Base-by-base conservation (phyloP, 2,888 invertebrate genomes). In the Ethmia dodecea region DNA sequence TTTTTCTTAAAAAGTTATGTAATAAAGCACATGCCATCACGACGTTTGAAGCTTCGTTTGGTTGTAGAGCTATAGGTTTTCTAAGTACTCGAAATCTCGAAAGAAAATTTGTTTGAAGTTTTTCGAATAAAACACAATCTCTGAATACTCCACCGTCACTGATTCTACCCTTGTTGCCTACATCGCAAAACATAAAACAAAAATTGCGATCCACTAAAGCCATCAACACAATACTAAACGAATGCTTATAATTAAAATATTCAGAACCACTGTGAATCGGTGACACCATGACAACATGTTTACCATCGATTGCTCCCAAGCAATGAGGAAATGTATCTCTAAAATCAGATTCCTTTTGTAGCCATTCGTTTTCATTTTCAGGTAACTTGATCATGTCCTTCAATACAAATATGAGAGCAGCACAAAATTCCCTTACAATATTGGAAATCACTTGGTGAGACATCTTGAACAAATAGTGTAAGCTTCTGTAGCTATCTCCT, bases 131-230 rank as follows among this genome's bases (percentile, higher is more conserved):
- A 13, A 22, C 6, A 13, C 13, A 22, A 14, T 37, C 22, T 33
- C 33, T 27, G 10, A 33, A 33, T n/a, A 33, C 27, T 12, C 38
- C 33, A 14, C 37, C 37, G 12, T 37, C 33, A 27, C 38, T 38
- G 10, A 38, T 38, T 30, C 31, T 28, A 8, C 28, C 28, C n/a
- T 14, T 9, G 10, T 4, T 4, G 5, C 28, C 28, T 5, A 29
- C 10, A 32, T 32, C 39, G 2, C 24, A 18, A 18, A 35, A 32
- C 24, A 39, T 35, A 13, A 39, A 39, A 30, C 28, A 15, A 16
- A 27, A 39, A 35, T 39, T 28, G 9, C 31, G 3, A 29, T 43
- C 40, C 24, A 40, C 37, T 25, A 33, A 35, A 3, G 35, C 43
- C 31, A 40, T 24, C 16, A 43, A 20, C 10, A 40, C 35, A 31